Conservation (phyloP, 2,113 vertebrate species). For the Zosterops hypoxanthus region DNA sequence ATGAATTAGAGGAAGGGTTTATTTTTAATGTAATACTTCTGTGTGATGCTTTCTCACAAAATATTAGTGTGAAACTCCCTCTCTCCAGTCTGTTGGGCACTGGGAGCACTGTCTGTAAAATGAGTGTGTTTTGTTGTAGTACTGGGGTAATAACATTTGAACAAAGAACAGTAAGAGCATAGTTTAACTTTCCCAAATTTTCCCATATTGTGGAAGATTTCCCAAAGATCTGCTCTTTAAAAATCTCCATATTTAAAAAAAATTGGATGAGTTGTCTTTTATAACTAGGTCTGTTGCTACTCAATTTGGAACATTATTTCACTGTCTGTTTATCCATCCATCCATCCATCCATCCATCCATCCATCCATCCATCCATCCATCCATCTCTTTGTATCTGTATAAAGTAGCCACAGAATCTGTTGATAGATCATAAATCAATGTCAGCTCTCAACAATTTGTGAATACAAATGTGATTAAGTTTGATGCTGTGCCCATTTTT, state of each 20-base stretch:
- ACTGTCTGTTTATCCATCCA: conserved; percentile 48
- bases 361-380: conserved; percentile 8
- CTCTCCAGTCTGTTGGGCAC: not conserved
- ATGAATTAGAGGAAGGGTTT: not conserved
- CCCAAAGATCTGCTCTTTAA: not conserved
- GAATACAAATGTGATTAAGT: conserved; percentile 75
- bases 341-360: not conserved
- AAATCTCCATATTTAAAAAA: conserved; percentile 15
- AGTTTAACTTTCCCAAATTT: not conserved
- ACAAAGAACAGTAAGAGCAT: not conserved
- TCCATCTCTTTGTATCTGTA: conserved; percentile 20
- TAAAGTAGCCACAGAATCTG: conserved; percentile 64
- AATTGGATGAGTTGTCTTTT: conserved; percentile 42
- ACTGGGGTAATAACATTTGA: not conserved
- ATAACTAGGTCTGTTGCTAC: conserved; percentile 33
- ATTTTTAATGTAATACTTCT: not conserved
- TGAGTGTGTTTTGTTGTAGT: not conserved
- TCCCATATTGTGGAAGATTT: not conserved
- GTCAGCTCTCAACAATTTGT: conserved; percentile 61
- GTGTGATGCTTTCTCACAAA: not conserved
- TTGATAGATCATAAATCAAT: conserved; percentile 72
- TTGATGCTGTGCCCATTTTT: conserved; percentile 61
- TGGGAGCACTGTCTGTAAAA: not conserved
- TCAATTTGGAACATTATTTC: conserved; percentile 64
- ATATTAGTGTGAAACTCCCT: not conserved